These are phyloP conservation scores for Meteorus sp. DNA, from an alignment of 1,140 invertebrate species.

Conservation along the genomic window DNA sequence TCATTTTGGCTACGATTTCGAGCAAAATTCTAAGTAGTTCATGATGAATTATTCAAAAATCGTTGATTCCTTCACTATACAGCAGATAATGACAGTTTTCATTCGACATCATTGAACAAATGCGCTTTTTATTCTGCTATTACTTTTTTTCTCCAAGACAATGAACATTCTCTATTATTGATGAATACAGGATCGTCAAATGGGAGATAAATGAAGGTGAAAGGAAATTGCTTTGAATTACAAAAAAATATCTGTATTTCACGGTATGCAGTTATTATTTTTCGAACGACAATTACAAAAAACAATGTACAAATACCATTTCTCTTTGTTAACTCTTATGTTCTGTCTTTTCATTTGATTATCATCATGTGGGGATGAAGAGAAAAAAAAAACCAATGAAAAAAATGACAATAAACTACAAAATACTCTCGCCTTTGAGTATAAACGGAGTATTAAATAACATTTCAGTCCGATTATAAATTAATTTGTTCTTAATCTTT, in stretches of 20 bases:
- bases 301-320: slow-evolving; percentile 3
- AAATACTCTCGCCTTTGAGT: too few relatives aligned
- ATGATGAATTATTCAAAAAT: too few relatives aligned
- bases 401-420: too few relatives aligned
- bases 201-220: background rate
- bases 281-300: slow-evolving; percentile 10
- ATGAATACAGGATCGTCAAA: background rate
- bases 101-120: background rate
- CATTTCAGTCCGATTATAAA: background rate
- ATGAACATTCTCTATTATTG: too few relatives aligned
- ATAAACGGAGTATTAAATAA: background rate
- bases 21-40: too few relatives aligned
- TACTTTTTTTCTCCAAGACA: too few relatives aligned
- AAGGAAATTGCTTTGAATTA: slow-evolving; percentile 1
- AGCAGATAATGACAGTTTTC: background rate
- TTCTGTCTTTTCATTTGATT: background rate
- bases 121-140: background rate
- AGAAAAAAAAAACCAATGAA: too few relatives aligned
- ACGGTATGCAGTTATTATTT: background rate
- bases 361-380: background rate
- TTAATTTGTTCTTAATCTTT: background rate
- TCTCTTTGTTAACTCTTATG: background rate
- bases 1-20: too few relatives aligned
- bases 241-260: slow-evolving; percentile 12
- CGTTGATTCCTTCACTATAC: too few relatives aligned